Percentiles rank a stretch among this genome's conserved stretches.
Conservation (phyloP, 2,113 vertebrate genomes). For the Platycercus adscitus region DNA sequence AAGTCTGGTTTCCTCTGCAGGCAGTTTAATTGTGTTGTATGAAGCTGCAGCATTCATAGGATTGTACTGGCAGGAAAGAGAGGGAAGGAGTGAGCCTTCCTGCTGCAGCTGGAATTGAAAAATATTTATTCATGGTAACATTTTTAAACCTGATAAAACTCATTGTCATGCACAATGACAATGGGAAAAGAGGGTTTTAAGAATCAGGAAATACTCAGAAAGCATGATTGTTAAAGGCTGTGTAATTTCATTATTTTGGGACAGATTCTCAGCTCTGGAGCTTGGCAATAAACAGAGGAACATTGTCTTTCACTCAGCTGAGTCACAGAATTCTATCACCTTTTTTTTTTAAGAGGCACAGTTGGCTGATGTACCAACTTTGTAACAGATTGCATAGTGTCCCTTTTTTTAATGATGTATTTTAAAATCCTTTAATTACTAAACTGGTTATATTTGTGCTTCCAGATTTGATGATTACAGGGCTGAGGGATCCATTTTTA, state of each 20-base stretch:
- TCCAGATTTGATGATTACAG: not conserved
- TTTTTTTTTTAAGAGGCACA: not conserved
- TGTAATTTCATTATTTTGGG: not conserved
- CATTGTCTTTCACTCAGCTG: not conserved
- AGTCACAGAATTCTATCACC: not conserved
- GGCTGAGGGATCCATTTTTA: not conserved
- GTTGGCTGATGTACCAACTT: not conserved
- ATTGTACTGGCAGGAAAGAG: not conserved
- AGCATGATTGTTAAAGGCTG: not conserved
- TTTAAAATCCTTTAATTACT: not conserved
- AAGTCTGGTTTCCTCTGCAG: not conserved
- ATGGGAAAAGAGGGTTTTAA: not conserved
- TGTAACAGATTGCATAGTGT: not conserved
- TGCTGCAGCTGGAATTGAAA: not conserved
- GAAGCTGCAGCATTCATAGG: not conserved
- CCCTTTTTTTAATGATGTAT: not conserved
- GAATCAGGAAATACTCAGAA: not conserved
- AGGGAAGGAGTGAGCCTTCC: not conserved
- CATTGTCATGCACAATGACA: not conserved
- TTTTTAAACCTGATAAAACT: not conserved
- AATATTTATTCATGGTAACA: not conserved
- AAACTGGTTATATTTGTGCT: not conserved
- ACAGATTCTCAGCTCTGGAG: not conserved
- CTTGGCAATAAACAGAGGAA: not conserved
- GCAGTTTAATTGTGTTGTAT: not conserved